phyloP scores from a whole-genome alignment of 2,797 vertebrate genomes.

The Rhinoraja longicauda region DNA sequence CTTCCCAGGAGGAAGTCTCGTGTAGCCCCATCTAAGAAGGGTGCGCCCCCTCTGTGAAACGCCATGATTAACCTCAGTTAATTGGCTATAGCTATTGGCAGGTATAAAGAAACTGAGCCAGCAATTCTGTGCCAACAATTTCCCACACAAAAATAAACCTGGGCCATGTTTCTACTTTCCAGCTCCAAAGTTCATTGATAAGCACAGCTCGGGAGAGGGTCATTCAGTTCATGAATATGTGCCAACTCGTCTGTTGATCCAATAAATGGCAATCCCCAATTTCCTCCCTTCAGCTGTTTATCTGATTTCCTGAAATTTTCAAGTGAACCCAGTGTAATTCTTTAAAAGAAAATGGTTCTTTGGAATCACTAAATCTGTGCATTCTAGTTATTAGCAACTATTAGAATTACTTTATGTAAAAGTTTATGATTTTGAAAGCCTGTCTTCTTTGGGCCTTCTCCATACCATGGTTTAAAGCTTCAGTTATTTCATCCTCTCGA shows the following conservation, averaged over 20 bases:
- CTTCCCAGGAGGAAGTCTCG: too few relatives aligned
- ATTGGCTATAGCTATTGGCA: background rate
- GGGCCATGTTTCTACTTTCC: background rate
- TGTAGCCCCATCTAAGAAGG: too few relatives aligned
- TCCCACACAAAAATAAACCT: background rate
- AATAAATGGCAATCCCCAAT: background rate
- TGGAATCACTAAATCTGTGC: background rate
- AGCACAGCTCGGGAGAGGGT: background rate
- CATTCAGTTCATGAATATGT: background rate
- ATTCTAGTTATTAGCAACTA: background rate
- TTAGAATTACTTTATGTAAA: background rate
- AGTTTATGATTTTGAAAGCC: background rate
- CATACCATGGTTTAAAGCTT: background rate
- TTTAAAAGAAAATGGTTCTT: background rate
- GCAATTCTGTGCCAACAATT: background rate
- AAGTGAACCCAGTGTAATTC: background rate
- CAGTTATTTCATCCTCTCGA: too few relatives aligned
- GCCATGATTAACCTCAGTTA: background rate
- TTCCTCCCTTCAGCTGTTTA: background rate
- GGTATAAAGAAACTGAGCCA: background rate
- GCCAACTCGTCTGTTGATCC: background rate
- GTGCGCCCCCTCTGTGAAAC: too few relatives aligned
- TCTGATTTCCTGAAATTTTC: background rate
- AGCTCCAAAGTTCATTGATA: background rate
- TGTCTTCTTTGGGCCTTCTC: background rate